Evolutionary conservation across 2,113 vertebrate genomes (phyloP), one percentile per base, ranked within the genome.

Genomic region (Indri indri): DNA sequence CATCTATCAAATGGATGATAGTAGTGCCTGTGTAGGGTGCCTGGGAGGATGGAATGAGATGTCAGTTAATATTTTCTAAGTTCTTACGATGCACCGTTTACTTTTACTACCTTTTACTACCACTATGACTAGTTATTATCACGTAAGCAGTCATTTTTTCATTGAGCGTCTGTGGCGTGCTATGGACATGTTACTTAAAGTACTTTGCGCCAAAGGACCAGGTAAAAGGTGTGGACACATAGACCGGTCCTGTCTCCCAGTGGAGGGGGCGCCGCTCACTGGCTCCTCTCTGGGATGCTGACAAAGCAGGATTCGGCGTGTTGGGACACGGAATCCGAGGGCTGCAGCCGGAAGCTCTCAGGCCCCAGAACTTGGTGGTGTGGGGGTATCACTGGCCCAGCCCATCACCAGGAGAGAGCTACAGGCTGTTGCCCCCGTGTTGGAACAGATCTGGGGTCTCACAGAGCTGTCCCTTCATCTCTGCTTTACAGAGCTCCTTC

Each of bases 401-500:
- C 8, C 79, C 16, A 7, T 52, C 40, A 63, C 1, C 13, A 17
- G 8, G 47, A 68, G n/a, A 42, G 88, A 90, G 88, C 42, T 23
- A 3, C 18, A n/a, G 47, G 42, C 57, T 34, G 42, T 40, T 2
- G 1, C 11, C 32, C 47, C 6, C 2, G 6, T 14, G 37, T 2
- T 76, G 94, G 40, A 61, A 37, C 2, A 82, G 71, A 68, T 42
- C 52, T 42, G 52, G 23, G 89, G 66, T 85, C 37, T 45, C n/a
- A 23, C 0, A 1, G 59, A 73, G 25, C 8, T 27, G 79, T 76
- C 34, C 13, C 71, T 88, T 73, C 30, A 4, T 65, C 81, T 91
- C 81, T 77, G 25, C 84, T 94, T 88, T 83, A 86, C 89, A 91
- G 73, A 95, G 61, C 71, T 91, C 18, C 47, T 83, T 93, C 89